phyloP scores from a whole-genome alignment of 2,113 vertebrate species.

The Passer domesticus region DNA sequence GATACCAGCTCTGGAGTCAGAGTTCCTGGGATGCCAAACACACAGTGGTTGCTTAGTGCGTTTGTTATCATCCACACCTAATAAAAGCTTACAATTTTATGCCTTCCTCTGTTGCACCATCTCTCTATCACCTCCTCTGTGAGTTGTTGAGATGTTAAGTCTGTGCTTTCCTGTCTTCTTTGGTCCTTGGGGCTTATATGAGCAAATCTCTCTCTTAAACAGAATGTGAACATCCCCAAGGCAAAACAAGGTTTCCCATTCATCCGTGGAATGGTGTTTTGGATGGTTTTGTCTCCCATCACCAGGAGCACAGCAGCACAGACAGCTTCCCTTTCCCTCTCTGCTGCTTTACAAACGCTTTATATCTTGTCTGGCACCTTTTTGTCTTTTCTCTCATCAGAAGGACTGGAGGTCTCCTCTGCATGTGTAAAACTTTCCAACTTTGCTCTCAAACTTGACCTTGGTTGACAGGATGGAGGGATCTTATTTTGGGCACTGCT shows the following conservation, averaged over 20 bases:
- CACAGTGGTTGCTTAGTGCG: fast-evolving
- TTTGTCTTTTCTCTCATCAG: background rate
- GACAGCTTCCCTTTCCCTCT: background rate
- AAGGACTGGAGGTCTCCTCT: background rate
- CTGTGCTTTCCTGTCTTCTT: background rate
- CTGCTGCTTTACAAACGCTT: background rate
- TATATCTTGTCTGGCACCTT: background rate
- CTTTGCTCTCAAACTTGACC: background rate
- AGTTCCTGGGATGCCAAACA: conserved; percentile 5
- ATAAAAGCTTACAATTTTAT: background rate
- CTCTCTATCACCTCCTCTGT: background rate
- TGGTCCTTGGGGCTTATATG: background rate
- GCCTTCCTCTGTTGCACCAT: background rate
- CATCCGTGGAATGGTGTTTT: background rate
- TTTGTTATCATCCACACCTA: background rate
- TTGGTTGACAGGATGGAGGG: background rate
- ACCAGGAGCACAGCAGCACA: background rate
- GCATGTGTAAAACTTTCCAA: background rate
- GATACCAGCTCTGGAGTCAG: background rate
- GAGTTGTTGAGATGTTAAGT: conserved; percentile 3
- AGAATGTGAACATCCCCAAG: background rate
- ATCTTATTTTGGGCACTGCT: background rate
- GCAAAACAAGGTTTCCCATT: background rate
- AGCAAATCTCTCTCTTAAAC: background rate
- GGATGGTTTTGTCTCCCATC: background rate